phyloP scores from a whole-genome alignment of 1,140 invertebrate species.

The Pachypeltis micranthus region DNA sequence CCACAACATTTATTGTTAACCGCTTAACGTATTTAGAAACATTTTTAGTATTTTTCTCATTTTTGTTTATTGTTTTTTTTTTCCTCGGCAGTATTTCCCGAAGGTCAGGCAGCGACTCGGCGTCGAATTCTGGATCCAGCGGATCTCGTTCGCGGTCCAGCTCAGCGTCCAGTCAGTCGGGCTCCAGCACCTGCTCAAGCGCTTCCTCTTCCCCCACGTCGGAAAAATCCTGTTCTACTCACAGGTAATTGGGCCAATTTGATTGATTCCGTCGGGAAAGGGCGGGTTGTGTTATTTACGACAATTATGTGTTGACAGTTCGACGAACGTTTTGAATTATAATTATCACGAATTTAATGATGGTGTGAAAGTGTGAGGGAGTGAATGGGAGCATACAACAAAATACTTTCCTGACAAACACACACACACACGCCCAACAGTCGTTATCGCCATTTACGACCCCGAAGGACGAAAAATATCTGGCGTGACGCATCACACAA shows the following conservation, averaged over 20 bases:
- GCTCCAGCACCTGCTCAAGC: constrained; percentile 31
- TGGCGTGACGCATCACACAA: no score
- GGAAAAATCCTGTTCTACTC: constrained; percentile 31
- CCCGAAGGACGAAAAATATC: no score
- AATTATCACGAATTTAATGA: no score
- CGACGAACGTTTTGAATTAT: no score
- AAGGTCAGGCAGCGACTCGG: constrained; percentile 34
- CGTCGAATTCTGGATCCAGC: constrained; percentile 34
- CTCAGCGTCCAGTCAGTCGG: constrained; percentile 36
- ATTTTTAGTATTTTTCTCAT: neutral
- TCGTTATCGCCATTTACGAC: no score
- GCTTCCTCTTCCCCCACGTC: constrained; percentile 31
- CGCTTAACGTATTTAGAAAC: neutral
- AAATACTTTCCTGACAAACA: no score
- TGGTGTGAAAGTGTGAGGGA: no score
- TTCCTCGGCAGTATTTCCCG: constrained; percentile 11
- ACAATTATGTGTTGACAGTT: no score
- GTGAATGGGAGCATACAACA: no score
- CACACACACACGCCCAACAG: no score
- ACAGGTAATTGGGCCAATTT: constrained; percentile 25
- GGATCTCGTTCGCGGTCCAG: constrained; percentile 41
- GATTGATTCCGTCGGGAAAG: no score
- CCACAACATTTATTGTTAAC: neutral
- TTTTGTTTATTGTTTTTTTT: constrained; percentile 5
- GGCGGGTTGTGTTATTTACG: no score